Evolutionary conservation across 1,140 invertebrate genomes (phyloP).

Genomic region (Dryas iulia): DNA sequence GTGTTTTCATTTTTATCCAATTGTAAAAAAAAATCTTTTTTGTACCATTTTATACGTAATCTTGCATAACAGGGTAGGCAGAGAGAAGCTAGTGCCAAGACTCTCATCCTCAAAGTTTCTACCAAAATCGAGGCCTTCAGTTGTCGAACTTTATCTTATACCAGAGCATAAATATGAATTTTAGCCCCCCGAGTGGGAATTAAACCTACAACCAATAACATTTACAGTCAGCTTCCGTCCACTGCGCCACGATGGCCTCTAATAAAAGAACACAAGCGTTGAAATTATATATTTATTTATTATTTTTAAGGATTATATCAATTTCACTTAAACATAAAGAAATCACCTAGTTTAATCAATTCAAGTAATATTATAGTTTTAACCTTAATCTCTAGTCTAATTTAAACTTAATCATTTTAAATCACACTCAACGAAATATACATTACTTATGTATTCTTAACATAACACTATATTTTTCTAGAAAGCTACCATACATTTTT

Average conservation of each 20-base stretch:
- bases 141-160: no score
- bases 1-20: slow-evolving; percentile 20
- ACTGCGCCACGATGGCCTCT: no score
- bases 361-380: background rate
- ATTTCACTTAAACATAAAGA: slow-evolving; percentile 7
- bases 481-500: background rate
- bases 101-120: no score
- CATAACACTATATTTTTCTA: background rate
- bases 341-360: background rate
- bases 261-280: background rate
- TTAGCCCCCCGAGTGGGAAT: no score
- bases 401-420: background rate
- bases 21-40: no score
- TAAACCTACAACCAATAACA: no score
- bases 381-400: background rate
- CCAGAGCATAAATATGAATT: no score
- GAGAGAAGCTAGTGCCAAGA: no score
- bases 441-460: background rate
- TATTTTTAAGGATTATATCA: slow-evolving; percentile 13
- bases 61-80: no score
- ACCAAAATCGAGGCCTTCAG: no score
- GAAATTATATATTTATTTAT: slow-evolving; percentile 5
- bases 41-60: no score
- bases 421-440: slow-evolving; percentile 1
- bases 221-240: no score